Evolutionary conservation across 2,797 vertebrate genomes (phyloP).

Genomic region (Malurus splendens): DNA sequence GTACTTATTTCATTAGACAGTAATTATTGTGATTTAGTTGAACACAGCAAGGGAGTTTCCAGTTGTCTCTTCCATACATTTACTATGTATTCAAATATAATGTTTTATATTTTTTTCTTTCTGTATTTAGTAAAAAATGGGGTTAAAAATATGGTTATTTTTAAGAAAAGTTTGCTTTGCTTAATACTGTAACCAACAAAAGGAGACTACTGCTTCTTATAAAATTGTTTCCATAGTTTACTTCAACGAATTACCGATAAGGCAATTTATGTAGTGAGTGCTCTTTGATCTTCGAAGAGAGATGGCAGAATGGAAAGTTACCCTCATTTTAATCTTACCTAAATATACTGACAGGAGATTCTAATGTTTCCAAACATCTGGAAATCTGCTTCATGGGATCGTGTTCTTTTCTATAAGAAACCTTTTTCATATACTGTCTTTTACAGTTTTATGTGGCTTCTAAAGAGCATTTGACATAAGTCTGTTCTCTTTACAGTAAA

Average conservation of each 20-base stretch:
- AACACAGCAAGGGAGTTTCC: background rate
- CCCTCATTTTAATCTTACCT: constrained; percentile 70
- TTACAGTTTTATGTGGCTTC: constrained; percentile 61
- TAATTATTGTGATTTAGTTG: background rate
- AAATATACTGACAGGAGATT: constrained; percentile 73
- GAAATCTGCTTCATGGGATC: constrained; percentile 65
- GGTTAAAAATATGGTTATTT: background rate
- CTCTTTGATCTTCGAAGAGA: constrained; percentile 69
- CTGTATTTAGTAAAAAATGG: background rate
- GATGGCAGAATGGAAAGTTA: constrained; percentile 72
- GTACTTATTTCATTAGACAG: background rate
- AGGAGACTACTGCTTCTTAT: constrained; percentile 56
- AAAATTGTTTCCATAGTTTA: constrained; percentile 61
- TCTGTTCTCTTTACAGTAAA: constrained; percentile 53
- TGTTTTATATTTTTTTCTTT: background rate
- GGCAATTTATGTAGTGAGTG: constrained; percentile 60
- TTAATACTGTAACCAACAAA: constrained; percentile 35
- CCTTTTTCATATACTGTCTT: constrained; percentile 59
- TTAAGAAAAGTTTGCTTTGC: constrained; percentile 29
- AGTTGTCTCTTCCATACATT: background rate
- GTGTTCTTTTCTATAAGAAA: constrained; percentile 59
- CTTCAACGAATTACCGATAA: constrained; percentile 60
- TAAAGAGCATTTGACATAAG: constrained; percentile 64
- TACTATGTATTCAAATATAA: background rate
- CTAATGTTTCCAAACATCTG: constrained; percentile 75